phyloP scores from a whole-genome alignment of 2,888 invertebrate species.

The Seira ritae region DNA sequence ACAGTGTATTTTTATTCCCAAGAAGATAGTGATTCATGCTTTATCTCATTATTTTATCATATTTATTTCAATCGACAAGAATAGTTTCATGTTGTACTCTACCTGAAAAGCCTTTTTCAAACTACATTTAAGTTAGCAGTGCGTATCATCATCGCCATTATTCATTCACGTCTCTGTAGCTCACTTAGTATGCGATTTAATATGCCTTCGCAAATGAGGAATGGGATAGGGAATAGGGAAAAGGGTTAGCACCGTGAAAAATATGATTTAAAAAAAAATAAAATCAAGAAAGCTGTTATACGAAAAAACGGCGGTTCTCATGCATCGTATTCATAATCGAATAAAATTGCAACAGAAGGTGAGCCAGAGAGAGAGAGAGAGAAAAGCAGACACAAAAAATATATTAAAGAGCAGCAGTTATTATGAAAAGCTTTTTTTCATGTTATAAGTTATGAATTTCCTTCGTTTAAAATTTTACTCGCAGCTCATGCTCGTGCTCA shows the following conservation, averaged over 20 bases:
- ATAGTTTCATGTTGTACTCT: not conserved
- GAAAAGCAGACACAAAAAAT: not conserved
- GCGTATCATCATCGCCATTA: not conserved
- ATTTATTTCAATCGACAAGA: not conserved
- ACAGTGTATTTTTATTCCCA: not conserved
- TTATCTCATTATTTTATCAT: slow-evolving; percentile 3
- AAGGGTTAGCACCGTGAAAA: slow-evolving; percentile 4
- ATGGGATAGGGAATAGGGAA: not conserved
- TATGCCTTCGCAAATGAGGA: not conserved
- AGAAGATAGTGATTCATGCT: not conserved
- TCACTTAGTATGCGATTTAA: not conserved
- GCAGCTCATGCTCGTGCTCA: too few species aligned
- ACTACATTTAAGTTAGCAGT: not conserved
- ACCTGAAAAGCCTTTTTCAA: not conserved
- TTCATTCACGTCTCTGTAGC: not conserved
- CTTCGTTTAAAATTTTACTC: not conserved
- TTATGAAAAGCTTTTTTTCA: not conserved
- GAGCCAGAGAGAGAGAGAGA: not conserved
- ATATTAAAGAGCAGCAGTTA: not conserved
- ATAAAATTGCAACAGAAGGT: not conserved
- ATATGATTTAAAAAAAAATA: too few species aligned
- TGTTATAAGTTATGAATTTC: slow-evolving; percentile 7
- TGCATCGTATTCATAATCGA: not conserved
- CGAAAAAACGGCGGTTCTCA: slow-evolving; percentile 1
- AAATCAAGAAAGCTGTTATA: slow-evolving; percentile 2